A percentile compares a stretch with the other conserved stretches of the same genome.
Conservation (phyloP, 2,797 vertebrate species). For the Pipistrellus pipistrellus region DNA sequence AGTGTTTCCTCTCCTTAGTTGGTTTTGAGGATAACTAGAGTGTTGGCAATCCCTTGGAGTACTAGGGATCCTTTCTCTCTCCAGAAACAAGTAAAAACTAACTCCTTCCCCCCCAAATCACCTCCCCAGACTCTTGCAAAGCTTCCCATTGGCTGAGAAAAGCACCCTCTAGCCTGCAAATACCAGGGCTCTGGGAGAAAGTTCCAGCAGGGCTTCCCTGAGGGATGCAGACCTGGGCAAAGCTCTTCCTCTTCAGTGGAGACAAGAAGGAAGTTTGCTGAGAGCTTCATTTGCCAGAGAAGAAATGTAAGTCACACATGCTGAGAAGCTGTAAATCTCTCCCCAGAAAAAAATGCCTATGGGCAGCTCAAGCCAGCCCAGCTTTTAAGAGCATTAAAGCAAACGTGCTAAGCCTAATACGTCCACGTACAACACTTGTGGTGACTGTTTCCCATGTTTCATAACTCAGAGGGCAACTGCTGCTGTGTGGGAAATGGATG, state of each 20-base stretch:
- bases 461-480: slow-evolving; percentile 79
- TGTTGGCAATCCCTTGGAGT: not conserved
- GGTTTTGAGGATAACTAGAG: not conserved
- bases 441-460: slow-evolving; percentile 53
- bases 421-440: slow-evolving; percentile 49
- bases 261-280: slow-evolving; percentile 67
- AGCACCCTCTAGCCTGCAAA: not conserved
- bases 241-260: slow-evolving; percentile 45
- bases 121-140: not conserved
- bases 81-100: slow-evolving; percentile 31
- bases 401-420: slow-evolving; percentile 57
- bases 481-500: slow-evolving; percentile 74
- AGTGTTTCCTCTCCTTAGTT: not conserved
- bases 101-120: not conserved
- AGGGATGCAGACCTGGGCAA: slow-evolving; percentile 31
- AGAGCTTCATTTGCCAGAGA: slow-evolving; percentile 67
- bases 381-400: slow-evolving; percentile 69
- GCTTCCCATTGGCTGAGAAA: slow-evolving; percentile 22
- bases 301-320: slow-evolving; percentile 56
- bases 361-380: slow-evolving; percentile 38
- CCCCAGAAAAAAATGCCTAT: not conserved
- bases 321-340: slow-evolving; percentile 78
- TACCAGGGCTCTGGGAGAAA: not conserved
- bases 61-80: not conserved
- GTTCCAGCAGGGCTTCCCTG: not conserved